Percentiles rank a stretch among this genome's conserved stretches.
Conservation (phyloP, 2,888 invertebrate species). For the Pachydiplax longipennis region DNA sequence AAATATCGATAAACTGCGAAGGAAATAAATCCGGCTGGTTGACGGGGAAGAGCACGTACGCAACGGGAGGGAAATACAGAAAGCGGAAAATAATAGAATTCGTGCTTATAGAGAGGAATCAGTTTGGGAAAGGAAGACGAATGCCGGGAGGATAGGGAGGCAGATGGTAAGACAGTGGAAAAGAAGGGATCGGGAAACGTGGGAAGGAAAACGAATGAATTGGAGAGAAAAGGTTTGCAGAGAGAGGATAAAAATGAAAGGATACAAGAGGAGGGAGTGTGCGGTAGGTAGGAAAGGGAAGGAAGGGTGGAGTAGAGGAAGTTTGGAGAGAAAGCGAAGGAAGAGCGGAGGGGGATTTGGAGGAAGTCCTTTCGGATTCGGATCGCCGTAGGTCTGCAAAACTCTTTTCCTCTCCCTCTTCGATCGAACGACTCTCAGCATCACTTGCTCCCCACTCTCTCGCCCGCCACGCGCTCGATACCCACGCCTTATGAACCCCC, state of each 20-base stretch:
- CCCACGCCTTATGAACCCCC: slow-evolving; percentile 22
- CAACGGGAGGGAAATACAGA: not conserved
- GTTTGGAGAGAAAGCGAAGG: not conserved
- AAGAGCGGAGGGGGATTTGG: not conserved
- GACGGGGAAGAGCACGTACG: too few relatives aligned
- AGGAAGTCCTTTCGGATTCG: not conserved
- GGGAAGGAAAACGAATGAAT: not conserved
- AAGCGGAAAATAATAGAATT: not conserved
- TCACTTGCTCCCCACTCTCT: not conserved
- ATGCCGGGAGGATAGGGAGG: not conserved
- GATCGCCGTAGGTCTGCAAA: not conserved
- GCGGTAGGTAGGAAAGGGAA: not conserved
- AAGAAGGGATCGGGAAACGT: not conserved
- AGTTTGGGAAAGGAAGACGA: not conserved
- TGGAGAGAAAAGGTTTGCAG: not conserved
- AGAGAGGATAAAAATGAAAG: not conserved
- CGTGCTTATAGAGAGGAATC: not conserved
- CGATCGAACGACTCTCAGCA: slow-evolving; percentile 36
- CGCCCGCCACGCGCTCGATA: slow-evolving; percentile 29
- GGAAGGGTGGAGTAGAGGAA: not conserved
- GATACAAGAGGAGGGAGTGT: not conserved
- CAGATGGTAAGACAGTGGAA: not conserved
- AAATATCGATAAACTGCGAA: too few relatives aligned
- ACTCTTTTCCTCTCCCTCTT: not conserved
- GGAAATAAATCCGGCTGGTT: too few relatives aligned